Base-by-base conservation (phyloP, 2,797 vertebrate species). In the Microctenopoma steveboyesi region DNA sequence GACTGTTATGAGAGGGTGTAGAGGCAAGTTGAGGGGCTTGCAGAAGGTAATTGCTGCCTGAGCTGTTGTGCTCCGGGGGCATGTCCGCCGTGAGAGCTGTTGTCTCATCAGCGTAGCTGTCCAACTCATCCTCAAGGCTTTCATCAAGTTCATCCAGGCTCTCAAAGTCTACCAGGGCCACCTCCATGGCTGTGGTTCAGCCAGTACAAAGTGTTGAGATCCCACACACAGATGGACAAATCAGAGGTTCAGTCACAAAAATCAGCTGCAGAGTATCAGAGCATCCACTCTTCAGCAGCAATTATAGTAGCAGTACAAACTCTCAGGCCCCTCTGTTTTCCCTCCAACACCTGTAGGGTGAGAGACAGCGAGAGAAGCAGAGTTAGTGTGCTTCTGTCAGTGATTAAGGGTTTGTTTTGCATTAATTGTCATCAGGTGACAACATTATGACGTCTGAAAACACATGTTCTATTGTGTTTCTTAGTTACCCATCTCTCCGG, bases 141-240 rank as follows among this genome's bases (percentile, higher is more conserved):
- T 59, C 83, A 22, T 87, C 91, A 46, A 94, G 90, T 71, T 95
- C 95, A 3, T 95, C 95, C 13, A 94, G 82, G 67, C 93, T 95
- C 81, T 95, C 95, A 76, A 97, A 96, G 86, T 95, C 95, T 78
- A 98, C 96, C 57, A 98, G 91, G 60, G 96, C 95, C 85, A 97
- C 94, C 86, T 98, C 96, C 96, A 98, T 98, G 91, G 95, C 95
- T 89, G 83, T 52, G 16, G 68, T 60, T 77, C 78, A 82, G 90
- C 90, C 91, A 89, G 81, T 66, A 61, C 58, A 79, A 72, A 72
- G 69, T 78, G 68, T 82, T 57, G 52, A 66, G 68, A 58, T 53
- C 74, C 42, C 53, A 57, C 35, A 56, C 33, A 45, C 18, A 69
- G 13, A 56, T 15, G 33, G 27, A 70, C 40, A 30, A 79, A 69